These are phyloP conservation scores for Sebastes oblongus DNA, from an alignment of 2,797 vertebrate species.

Conservation along the genomic window DNA sequence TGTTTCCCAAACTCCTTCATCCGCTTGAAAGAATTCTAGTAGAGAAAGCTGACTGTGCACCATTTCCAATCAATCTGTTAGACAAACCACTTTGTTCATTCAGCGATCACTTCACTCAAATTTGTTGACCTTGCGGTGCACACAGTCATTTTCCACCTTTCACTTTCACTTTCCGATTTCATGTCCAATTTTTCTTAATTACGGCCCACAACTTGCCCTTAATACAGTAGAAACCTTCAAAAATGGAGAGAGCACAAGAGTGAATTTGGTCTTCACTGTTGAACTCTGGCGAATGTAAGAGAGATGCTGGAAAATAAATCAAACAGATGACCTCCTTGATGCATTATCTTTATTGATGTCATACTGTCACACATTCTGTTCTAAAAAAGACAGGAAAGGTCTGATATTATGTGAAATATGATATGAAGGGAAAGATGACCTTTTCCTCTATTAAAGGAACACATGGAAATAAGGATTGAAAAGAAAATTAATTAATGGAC, in stretches of 20 bases:
- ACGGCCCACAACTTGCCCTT: conserved; percentile 1
- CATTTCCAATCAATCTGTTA: conserved; percentile 19
- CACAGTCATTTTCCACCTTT: conserved; percentile 46
- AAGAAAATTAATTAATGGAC: background rate
- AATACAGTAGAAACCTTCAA: background rate
- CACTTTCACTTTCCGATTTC: conserved; percentile 47
- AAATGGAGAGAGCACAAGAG: background rate
- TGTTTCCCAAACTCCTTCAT: background rate
- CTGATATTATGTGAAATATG: background rate
- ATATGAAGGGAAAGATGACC: background rate
- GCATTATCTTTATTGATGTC: background rate
- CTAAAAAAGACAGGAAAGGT: background rate
- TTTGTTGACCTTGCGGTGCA: conserved; percentile 33
- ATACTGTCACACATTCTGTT: background rate
- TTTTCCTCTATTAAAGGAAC: background rate
- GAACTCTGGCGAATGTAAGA: background rate
- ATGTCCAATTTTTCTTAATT: conserved; percentile 30
- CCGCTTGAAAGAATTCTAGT: background rate
- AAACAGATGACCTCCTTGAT: background rate
- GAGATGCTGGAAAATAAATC: background rate
- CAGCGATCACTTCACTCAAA: conserved; percentile 22
- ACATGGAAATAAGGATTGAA: background rate
- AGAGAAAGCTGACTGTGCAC: conserved; percentile 11
- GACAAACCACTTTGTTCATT: conserved; percentile 18
- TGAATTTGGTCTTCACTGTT: conserved; percentile 2